Evolutionary conservation across 2,797 vertebrate species (phyloP), one percentile per base, ranked within the genome.

Genomic region (Falco novaeseelandiae): DNA sequence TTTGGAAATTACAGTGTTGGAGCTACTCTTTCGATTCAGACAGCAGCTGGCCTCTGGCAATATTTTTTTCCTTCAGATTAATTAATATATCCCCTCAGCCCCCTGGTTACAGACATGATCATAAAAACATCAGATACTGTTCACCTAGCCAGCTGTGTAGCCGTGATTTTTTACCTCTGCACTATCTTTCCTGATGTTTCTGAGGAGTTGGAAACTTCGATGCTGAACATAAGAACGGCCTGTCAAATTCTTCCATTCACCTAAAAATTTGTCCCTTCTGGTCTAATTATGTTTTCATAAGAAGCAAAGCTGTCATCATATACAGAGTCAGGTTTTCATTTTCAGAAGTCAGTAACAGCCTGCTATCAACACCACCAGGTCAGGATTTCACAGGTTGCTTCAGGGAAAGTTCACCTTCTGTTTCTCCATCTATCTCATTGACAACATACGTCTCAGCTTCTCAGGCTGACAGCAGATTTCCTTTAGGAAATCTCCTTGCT

Each of bases 11-110:
- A 63, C 73, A 63, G n/a, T 66, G n/a, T 70, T 83, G 88, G 81
- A 95, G 52, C 81, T 90, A 48, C 36, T 91, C 90, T 93, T 62
- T 78, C 94, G 87, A 65, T 94, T 95, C 69, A 89, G 74, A 69
- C 82, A 94, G 90, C 84, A 91, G 51, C n/a, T 89, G 58, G 59
- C 90, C 86, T 91, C 90, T 80, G 49, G 92, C 92, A 93, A 76
- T 72, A 78, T 11, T 86, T 95, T 92, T 89, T 96, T 93, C 49
- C 72, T 95, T 92, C 38, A 44, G 61, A 90, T 89, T 93, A 96
- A 93, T 95, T 96, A 97, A 85, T 29, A 46, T 83, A 94, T 81
- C 58, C 48, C 69, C n/a, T 88, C 69, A 94, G 16, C 65, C 70
- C 44, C 38, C 58, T 91, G 79, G 71, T 94, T 96, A 92, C 14